These are phyloP conservation scores for Larimichthys polyactis DNA, from an alignment of 2,113 vertebrate species.

Conservation along the genomic window DNA sequence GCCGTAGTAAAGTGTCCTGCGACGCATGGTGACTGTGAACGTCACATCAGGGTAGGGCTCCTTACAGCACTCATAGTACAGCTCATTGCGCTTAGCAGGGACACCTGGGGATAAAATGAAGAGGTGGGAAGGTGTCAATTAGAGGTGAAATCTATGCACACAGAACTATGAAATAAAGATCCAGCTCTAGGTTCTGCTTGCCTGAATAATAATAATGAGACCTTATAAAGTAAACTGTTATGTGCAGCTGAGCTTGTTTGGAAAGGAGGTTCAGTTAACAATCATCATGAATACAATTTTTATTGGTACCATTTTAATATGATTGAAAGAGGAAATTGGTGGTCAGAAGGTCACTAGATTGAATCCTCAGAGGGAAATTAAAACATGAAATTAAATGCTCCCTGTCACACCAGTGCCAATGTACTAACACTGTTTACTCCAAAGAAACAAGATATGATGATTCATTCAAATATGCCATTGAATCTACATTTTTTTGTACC, in stretches of 20 bases:
- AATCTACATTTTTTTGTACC: not conserved
- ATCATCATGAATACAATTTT: not conserved
- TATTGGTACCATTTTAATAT: not conserved
- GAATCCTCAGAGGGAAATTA: not conserved
- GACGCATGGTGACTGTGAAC: slow-evolving; percentile 91
- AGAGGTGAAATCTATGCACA: slow-evolving; percentile 3
- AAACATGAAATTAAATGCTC: not conserved
- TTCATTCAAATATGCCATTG: not conserved
- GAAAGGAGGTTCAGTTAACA: not conserved
- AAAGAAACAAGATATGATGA: not conserved
- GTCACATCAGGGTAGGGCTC: slow-evolving; percentile 94
- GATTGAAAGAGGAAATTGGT: not conserved
- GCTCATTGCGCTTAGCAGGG: slow-evolving; percentile 90
- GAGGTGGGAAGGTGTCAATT: not conserved
- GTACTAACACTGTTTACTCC: not conserved
- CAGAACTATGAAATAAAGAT: not conserved
- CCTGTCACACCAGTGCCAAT: not conserved
- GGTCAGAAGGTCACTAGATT: not conserved
- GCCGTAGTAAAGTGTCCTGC: slow-evolving; percentile 91
- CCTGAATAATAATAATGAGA: not conserved
- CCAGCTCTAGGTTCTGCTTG: not conserved
- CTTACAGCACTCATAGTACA: slow-evolving; percentile 93
- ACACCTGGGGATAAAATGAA: slow-evolving; percentile 80
- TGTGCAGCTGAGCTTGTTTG: not conserved
- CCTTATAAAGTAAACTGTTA: not conserved